These are phyloP conservation scores for Lycorma delicatula DNA, from an alignment of 1,140 invertebrate species.

Conservation along the genomic window DNA sequence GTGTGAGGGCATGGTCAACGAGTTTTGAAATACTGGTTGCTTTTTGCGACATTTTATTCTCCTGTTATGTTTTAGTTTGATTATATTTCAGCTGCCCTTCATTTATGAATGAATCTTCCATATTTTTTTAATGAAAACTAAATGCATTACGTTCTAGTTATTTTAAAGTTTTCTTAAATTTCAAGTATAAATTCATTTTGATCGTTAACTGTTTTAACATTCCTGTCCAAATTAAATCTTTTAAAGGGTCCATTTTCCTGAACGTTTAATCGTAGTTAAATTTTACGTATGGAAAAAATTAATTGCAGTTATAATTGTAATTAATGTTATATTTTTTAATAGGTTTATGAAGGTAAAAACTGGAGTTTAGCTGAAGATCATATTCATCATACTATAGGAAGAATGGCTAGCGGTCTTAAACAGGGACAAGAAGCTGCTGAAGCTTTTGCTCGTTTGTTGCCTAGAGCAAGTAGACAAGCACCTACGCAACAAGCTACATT, in stretches of 20 bases:
- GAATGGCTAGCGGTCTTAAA: slow-evolving; percentile 74
- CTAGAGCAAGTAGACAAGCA: slow-evolving; percentile 63
- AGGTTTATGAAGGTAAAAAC: slow-evolving; percentile 69
- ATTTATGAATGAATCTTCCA: too few species aligned
- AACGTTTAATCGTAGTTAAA: not conserved
- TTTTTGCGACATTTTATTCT: too few species aligned
- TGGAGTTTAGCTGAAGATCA: slow-evolving; percentile 92
- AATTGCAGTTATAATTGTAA: slow-evolving; percentile 3
- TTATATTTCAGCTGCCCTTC: too few species aligned
- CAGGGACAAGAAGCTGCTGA: slow-evolving; percentile 61
- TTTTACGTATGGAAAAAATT: not conserved
- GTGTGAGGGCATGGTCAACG: too few species aligned
- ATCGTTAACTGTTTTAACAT: too few species aligned
- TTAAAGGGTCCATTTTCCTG: not conserved
- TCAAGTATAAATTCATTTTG: too few species aligned
- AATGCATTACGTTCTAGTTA: too few species aligned
- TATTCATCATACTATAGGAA: slow-evolving; percentile 87
- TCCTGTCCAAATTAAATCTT: not conserved
- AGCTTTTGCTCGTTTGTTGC: slow-evolving; percentile 71
- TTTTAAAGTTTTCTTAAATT: too few species aligned
- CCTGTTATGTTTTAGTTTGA: too few species aligned
- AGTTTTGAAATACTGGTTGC: too few species aligned
- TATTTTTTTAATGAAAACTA: too few species aligned
- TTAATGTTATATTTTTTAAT: slow-evolving; percentile 20
- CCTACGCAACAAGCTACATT: slow-evolving; percentile 73